Percentiles rank a stretch among this genome's conserved stretches.
Conservation (phyloP, 2,797 vertebrate genomes). For the Eutrigla gurnardus region DNA sequence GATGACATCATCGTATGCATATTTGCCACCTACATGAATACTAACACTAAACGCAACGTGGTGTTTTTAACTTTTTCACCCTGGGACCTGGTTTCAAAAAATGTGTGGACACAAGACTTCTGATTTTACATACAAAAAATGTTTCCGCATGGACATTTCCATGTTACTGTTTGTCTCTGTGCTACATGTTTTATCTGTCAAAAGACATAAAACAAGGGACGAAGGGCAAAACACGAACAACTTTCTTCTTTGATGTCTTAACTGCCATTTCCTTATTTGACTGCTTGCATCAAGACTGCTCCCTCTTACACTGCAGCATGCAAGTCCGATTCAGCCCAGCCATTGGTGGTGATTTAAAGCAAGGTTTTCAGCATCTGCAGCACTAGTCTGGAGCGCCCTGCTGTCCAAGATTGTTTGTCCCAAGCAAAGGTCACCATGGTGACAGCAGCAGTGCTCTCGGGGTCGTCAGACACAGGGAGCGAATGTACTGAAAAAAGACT, state of each 20-base stretch:
- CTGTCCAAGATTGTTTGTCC: conserved; percentile 53
- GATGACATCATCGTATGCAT: too few relatives aligned
- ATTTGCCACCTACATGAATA: too few relatives aligned
- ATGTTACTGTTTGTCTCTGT: conserved; percentile 31
- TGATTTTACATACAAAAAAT: too few relatives aligned
- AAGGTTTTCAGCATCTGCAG: conserved; percentile 65
- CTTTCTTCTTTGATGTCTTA: conserved; percentile 34
- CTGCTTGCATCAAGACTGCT: conserved; percentile 17
- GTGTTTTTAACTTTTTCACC: too few relatives aligned
- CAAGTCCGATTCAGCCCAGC: conserved; percentile 19
- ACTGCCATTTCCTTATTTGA: conserved; percentile 34
- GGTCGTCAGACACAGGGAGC: conserved; percentile 20
- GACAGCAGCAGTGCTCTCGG: conserved; percentile 51
- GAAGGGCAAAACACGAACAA: conserved; percentile 11
- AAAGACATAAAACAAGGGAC: conserved; percentile 12
- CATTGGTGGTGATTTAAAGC: conserved; percentile 61
- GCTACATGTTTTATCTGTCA: conserved; percentile 15
- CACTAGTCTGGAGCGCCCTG: conserved; percentile 17
- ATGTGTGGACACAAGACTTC: too few relatives aligned
- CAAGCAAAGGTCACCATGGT: conserved; percentile 66
- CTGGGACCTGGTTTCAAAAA: too few relatives aligned
- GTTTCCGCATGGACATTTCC: not conserved
- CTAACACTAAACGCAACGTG: too few relatives aligned
- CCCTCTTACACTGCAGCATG: conserved; percentile 33
- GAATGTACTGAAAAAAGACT: conserved; percentile 10